Conservation (phyloP, 2,797 vertebrate species). For the Semotilus atromaculatus region DNA sequence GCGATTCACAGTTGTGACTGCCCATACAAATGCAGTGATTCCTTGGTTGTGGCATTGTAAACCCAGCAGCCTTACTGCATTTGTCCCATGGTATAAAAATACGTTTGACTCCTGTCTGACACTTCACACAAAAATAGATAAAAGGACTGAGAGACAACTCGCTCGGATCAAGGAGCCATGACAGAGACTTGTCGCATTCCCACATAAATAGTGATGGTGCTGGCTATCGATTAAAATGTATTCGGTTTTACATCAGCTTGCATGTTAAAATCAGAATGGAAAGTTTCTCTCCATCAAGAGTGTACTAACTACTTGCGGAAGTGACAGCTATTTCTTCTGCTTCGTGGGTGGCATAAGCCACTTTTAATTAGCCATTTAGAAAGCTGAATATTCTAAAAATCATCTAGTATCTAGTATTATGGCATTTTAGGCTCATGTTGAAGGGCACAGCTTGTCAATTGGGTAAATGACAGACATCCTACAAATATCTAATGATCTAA, state of each 20-base stretch:
- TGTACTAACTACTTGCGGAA: background rate
- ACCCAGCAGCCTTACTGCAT: constrained; percentile 33
- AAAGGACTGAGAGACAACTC: constrained; percentile 21
- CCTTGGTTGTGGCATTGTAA: constrained; percentile 49
- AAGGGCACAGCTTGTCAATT: background rate
- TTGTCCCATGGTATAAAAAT: constrained; percentile 23
- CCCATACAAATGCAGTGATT: constrained; percentile 62
- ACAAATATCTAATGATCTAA: constrained; percentile 9
- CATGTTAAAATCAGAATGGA: background rate
- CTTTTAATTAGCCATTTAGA: background rate
- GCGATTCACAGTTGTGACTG: constrained; percentile 64
- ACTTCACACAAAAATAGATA: constrained; percentile 37
- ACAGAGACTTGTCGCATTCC: constrained; percentile 14
- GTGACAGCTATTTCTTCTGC: background rate
- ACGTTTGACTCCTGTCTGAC: constrained; percentile 36
- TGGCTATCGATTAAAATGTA: constrained; percentile 22
- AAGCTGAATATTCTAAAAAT: background rate
- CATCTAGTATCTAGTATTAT: background rate
- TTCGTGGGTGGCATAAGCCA: background rate
- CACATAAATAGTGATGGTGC: constrained; percentile 25
- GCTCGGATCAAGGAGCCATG: constrained; percentile 27
- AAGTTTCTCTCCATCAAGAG: background rate
- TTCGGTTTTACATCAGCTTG: background rate
- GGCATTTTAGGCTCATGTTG: background rate
- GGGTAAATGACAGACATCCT: background rate